Conservation (phyloP, 2,888 invertebrate genomes). For the Perizoma flavofasciatum region DNA sequence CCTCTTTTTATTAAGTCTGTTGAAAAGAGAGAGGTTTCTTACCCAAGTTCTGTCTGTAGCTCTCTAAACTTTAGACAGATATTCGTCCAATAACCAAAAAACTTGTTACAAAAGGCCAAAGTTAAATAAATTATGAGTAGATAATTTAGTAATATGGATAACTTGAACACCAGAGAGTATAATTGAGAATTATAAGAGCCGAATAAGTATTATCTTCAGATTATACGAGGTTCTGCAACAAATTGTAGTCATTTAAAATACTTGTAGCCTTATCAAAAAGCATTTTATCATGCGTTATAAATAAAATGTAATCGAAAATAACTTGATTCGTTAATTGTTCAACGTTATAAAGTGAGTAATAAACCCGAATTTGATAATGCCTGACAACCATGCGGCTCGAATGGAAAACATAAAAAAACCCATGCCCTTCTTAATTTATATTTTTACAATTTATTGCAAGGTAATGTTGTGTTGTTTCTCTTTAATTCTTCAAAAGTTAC, state of each 20-base stretch:
- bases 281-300: conserved; percentile 40
- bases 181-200: not conserved
- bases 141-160: too few relatives aligned
- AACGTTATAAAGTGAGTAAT: conserved; percentile 59
- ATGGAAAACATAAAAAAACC: conserved; percentile 38
- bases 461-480: not conserved
- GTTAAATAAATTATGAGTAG: too few relatives aligned
- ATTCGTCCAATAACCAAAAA: too few relatives aligned
- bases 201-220: not conserved
- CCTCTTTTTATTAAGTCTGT: too few relatives aligned
- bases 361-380: conserved; percentile 57
- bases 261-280: conserved; percentile 43
- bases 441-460: conserved; percentile 11
- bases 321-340: conserved; percentile 61
- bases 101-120: too few relatives aligned
- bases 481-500: too few relatives aligned
- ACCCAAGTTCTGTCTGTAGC: too few relatives aligned
- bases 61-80: too few relatives aligned
- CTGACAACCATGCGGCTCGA: conserved; percentile 34
- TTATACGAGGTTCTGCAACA: conserved; percentile 15
- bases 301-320: conserved; percentile 48
- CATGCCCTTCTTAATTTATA: conserved; percentile 33
- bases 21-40: too few relatives aligned
- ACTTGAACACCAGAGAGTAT: too few relatives aligned
- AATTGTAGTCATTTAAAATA: conserved; percentile 34